Percentiles rank a stretch among this genome's conserved stretches.
phyloP scores from a whole-genome alignment of 2,888 invertebrate species.

The Penaeus monodon region DNA sequence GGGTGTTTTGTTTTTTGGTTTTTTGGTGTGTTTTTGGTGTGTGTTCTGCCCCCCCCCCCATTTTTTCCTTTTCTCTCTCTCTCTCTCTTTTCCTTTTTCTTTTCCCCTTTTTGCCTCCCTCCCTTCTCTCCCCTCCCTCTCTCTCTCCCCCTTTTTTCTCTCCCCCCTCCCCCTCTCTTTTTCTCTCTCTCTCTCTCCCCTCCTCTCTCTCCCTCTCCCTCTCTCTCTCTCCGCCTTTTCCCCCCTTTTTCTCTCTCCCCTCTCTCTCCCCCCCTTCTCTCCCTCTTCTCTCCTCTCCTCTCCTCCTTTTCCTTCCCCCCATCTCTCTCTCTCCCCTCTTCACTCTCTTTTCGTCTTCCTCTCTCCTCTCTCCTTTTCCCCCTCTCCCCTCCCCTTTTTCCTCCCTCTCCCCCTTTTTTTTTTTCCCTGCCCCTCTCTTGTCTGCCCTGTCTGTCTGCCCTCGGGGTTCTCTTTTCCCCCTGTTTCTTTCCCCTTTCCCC shows the following conservation, averaged over 20 bases:
- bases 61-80: not conserved
- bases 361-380: not conserved
- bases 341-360: not conserved
- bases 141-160: not conserved
- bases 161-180: not conserved
- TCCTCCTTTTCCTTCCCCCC: too few species aligned
- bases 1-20: too few species aligned
- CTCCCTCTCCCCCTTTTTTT: not conserved
- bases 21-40: too few species aligned
- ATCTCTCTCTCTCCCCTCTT: not conserved
- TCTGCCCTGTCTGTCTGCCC: too few species aligned
- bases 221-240: constrained; percentile 7
- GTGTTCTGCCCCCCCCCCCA: constrained; percentile 5
- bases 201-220: not conserved
- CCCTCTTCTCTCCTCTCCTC: not conserved
- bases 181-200: too few species aligned
- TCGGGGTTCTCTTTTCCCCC: too few species aligned
- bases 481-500: too few species aligned
- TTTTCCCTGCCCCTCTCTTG: not conserved
- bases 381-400: not conserved
- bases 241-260: not conserved
- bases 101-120: not conserved
- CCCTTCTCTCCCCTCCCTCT: not conserved
- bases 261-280: not conserved
- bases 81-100: too few species aligned